These are phyloP conservation scores for Cettia cetti DNA, from an alignment of 2,113 vertebrate genomes.

Conservation along the genomic window DNA sequence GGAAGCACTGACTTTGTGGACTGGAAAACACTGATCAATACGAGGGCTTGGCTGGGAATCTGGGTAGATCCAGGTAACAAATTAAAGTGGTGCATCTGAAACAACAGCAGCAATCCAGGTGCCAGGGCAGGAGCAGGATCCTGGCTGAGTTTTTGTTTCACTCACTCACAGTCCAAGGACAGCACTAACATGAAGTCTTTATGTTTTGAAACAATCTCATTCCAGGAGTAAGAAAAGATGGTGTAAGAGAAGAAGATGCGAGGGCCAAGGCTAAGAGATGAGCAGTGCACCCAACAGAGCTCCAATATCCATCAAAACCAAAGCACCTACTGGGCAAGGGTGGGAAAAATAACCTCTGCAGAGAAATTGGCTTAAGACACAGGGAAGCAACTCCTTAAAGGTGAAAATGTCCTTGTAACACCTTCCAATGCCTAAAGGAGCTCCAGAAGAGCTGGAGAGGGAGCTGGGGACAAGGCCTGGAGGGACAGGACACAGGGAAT, in stretches of 20 bases:
- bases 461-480: accelerated
- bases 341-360: not conserved
- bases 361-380: not conserved
- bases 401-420: accelerated
- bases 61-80: not conserved
- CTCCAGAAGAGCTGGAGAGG: not conserved
- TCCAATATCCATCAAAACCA: not conserved
- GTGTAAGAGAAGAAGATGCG: not conserved
- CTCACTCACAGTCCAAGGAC: not conserved
- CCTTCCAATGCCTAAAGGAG: not conserved
- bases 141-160: accelerated
- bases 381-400: not conserved
- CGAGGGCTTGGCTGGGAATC: not conserved
- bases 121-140: not conserved
- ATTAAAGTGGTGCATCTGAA: not conserved
- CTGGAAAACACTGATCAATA: not conserved
- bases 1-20: not conserved
- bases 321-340: not conserved
- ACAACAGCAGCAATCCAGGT: accelerated
- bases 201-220: not conserved
- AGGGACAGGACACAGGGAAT: not conserved
- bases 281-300: not conserved
- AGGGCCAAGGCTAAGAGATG: not conserved
- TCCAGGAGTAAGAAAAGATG: not conserved
- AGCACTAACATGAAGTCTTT: not conserved